Conservation (phyloP, 2,888 invertebrate species). For the Auanema freiburgensis region DNA sequence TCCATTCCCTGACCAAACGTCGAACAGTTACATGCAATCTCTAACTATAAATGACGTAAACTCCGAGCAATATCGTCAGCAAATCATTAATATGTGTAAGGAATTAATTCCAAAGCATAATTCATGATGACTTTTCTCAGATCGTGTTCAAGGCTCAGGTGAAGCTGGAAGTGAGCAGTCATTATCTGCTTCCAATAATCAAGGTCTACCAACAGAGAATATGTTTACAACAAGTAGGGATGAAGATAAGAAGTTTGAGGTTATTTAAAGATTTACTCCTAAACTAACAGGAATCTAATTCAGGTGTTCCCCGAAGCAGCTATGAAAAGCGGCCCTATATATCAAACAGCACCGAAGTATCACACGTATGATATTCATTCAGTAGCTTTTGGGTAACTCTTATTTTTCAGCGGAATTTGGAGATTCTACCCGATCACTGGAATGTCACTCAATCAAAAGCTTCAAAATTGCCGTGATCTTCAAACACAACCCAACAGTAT, state of each 20-base stretch:
- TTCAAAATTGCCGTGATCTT: constrained; percentile 53
- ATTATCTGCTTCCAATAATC: constrained; percentile 28
- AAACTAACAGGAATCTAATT: background rate
- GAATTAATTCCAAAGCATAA: background rate
- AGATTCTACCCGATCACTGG: constrained; percentile 60
- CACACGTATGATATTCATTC: constrained; percentile 36
- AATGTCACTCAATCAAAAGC: constrained; percentile 47
- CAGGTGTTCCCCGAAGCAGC: constrained; percentile 59
- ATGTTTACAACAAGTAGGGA: constrained; percentile 60
- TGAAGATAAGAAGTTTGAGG: constrained; percentile 61
- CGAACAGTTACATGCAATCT: constrained; percentile 41
- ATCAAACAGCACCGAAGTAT: constrained; percentile 52
- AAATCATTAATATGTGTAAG: constrained; percentile 56
- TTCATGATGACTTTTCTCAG: constrained; percentile 19
- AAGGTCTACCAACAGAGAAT: constrained; percentile 57
- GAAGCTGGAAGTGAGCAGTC: constrained; percentile 55
- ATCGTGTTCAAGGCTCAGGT: constrained; percentile 57
- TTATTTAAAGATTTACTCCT: constrained; percentile 2
- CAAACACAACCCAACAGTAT: constrained; percentile 37
- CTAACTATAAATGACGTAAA: constrained; percentile 59
- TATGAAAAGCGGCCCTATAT: constrained; percentile 60
- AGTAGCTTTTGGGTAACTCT: too few relatives aligned
- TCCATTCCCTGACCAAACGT: constrained; percentile 62
- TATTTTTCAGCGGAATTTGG: constrained; percentile 46
- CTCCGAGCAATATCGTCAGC: constrained; percentile 55